Evolutionary conservation across 92 coral and sea anemone species (phyloP).

Genomic region (Epizoanthus stellaris): DNA sequence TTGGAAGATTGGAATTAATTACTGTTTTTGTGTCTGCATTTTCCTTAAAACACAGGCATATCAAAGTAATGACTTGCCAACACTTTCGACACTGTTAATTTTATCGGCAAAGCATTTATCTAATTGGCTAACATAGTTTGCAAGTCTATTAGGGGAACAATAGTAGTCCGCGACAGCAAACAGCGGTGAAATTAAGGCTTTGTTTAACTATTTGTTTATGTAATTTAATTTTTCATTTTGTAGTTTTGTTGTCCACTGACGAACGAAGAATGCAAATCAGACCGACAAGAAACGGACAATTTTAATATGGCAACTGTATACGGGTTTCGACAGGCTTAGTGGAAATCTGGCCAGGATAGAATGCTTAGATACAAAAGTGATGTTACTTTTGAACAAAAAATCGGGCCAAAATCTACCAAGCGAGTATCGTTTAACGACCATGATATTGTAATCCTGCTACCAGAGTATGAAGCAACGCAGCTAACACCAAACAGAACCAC

Average conservation of each 20-base stretch:
- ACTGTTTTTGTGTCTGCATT: too few species aligned
- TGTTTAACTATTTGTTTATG: slow-evolving; percentile 35
- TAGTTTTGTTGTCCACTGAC: slow-evolving; percentile 29
- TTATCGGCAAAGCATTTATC: background rate
- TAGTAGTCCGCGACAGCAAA: background rate
- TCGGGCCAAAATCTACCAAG: slow-evolving; percentile 25
- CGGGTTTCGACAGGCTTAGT: background rate
- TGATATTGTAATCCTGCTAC: slow-evolving; percentile 20
- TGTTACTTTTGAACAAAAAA: slow-evolving; percentile 6
- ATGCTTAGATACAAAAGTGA: slow-evolving; percentile 24
- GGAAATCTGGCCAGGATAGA: background rate
- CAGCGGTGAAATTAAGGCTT: slow-evolving; percentile 9
- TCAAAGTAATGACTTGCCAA: background rate
- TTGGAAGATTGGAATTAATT: too few species aligned
- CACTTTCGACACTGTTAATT: slow-evolving; percentile 27
- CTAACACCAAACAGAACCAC: slow-evolving; percentile 16
- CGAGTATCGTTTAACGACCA: slow-evolving; percentile 38
- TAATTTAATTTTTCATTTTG: slow-evolving; percentile 10
- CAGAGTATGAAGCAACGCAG: slow-evolving; percentile 12
- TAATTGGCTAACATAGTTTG: slow-evolving; percentile 12
- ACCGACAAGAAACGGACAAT: background rate
- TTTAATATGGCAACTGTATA: background rate
- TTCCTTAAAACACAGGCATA: too few species aligned
- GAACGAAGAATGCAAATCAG: slow-evolving; percentile 9
- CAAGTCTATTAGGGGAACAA: background rate